Conservation (phyloP, 2,113 vertebrate species). For the Labeo rohita region DNA sequence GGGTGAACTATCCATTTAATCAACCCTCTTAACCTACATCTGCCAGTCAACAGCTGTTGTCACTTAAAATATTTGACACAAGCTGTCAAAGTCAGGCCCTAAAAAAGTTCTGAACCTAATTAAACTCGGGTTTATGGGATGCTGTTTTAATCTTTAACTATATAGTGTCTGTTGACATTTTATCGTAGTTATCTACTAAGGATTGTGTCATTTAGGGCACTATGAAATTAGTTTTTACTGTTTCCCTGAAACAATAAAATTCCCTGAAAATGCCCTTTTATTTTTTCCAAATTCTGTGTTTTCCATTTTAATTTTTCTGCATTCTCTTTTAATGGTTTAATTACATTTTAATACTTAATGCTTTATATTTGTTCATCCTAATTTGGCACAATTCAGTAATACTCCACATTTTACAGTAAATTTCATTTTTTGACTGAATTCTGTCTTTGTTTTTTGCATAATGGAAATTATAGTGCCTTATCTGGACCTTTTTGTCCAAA, state of each 20-base stretch:
- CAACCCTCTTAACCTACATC: not conserved
- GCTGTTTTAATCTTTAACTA: not conserved
- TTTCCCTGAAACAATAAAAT: no score
- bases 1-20: not conserved
- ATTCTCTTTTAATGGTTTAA: no score
- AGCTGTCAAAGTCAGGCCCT: not conserved
- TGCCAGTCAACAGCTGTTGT: not conserved
- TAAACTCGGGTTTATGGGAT: not conserved
- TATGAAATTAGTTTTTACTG: no score
- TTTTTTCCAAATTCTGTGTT: no score
- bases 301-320: no score
- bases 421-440: not conserved
- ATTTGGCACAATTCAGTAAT: not conserved
- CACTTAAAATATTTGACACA: not conserved
- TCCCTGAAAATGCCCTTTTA: no score
- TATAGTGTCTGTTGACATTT: not conserved
- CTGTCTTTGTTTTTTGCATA: not conserved
- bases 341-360: no score
- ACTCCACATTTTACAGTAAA: not conserved
- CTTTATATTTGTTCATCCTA: not conserved
- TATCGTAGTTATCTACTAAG: not conserved
- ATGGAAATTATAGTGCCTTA: not conserved
- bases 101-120: not conserved
- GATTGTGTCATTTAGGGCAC: no score
- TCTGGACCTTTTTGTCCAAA: no score